Base-by-base conservation (phyloP, 2,113 vertebrate genomes). In the Pteruthius melanotis region DNA sequence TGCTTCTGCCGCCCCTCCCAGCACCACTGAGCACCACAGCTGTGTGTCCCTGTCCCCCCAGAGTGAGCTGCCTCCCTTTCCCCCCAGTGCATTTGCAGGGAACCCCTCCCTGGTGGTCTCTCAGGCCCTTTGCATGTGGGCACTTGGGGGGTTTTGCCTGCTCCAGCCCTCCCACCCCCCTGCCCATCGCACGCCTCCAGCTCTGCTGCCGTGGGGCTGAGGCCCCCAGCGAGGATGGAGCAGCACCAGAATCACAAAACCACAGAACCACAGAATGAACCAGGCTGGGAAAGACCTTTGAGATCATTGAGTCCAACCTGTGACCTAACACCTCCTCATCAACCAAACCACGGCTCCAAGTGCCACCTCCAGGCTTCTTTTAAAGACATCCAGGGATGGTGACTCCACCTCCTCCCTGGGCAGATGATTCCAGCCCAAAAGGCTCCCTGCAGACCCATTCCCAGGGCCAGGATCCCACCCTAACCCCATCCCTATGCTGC, bases 81-180 rank as follows among this genome's bases (percentile, higher is more conserved):
- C n/a, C 17, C 15, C 0, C 5, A 17, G 12, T 1, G 0, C 3
- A 2, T 26, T 21, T 30, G 21, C 20, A 50, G 50, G 45, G 37
- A 52, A 31, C 31, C 10, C 6, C 28, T 83, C 56, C 22, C 15
- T 31, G 70, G 12, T 37, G 22, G 11, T 30, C 9, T 26, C 56
- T n/a, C 0, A 0, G 2, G 6, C 15, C 11, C n/a, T 33, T n/a
- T 18, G 12, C 31, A 13, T 0, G 0, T 11, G 60, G 26, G 16
- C 24, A 94, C 45, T 44, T 19, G 3, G n/a, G 30, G 27, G 9
- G 4, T 22, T 77, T 26, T 28, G 0, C 24, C 49, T 79, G 31
- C 61, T 69, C 30, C 40, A 42, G 45, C 40, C 30, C 18, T 50
- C 13, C 59, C 64, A 44, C 4, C 0, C 4, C 15, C 17, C 11